Evolutionary conservation across 2,797 vertebrate genomes (phyloP).

Genomic region (Sphenodon punctatus): DNA sequence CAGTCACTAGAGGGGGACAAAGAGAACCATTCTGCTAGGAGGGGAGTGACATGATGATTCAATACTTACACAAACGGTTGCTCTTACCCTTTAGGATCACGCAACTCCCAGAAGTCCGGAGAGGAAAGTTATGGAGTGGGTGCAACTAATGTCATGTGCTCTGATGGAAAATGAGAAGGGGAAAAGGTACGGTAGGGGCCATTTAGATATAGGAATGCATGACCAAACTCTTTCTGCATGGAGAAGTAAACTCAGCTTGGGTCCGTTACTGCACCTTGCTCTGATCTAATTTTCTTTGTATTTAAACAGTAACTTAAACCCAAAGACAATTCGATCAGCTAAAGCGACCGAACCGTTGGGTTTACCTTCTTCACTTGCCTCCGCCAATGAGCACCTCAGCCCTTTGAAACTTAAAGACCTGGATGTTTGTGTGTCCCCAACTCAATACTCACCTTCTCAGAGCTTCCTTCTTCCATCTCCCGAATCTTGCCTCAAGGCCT

Average conservation of each 20-base stretch:
- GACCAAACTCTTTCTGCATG: no score
- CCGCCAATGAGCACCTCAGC: accelerated
- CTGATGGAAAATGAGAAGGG: slow-evolving; percentile 15
- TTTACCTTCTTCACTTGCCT: not conserved
- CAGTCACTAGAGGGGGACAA: not conserved
- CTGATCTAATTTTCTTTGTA: slow-evolving; percentile 33
- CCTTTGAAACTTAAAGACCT: slow-evolving; percentile 20
- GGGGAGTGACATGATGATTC: not conserved
- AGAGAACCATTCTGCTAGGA: not conserved
- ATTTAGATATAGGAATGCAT: not conserved
- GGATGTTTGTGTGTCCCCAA: not conserved
- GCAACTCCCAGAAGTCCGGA: not conserved
- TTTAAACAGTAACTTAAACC: slow-evolving; percentile 37
- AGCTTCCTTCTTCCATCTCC: not conserved
- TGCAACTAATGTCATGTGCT: slow-evolving; percentile 25
- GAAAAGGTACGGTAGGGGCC: slow-evolving; percentile 55
- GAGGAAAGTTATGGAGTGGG: not conserved
- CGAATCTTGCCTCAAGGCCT: not conserved
- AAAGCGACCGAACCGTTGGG: not conserved
- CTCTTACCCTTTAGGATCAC: slow-evolving; percentile 41
- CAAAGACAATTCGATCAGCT: not conserved
- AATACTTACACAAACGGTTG: not conserved
- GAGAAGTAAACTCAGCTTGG: not conserved
- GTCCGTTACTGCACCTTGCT: not conserved
- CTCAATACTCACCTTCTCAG: accelerated